A percentile compares a stretch with the other conserved stretches of the same genome.
These are phyloP conservation scores for Baryphthengus martii DNA, from an alignment of 2,113 vertebrate species.

Conservation along the genomic window DNA sequence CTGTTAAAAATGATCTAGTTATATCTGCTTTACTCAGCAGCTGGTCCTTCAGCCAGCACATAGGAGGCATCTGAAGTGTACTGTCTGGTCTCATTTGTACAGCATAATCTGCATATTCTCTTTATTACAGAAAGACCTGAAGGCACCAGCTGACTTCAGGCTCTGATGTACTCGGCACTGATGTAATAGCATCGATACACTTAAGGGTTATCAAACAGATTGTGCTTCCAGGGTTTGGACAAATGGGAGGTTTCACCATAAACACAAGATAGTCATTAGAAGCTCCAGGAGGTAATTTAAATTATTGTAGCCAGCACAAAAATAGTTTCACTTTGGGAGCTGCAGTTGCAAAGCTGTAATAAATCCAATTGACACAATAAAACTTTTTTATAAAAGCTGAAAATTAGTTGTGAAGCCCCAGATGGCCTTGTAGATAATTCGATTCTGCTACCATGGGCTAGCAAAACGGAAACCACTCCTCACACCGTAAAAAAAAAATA, in stretches of 20 bases:
- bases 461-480: background rate
- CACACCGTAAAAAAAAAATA: background rate
- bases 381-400: constrained; percentile 3
- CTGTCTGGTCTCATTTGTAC: background rate
- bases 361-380: background rate
- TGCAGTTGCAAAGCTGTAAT: background rate
- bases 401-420: constrained; percentile 12
- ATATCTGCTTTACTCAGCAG: background rate
- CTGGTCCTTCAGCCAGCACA: background rate
- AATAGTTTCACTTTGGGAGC: background rate
- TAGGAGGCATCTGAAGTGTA: background rate
- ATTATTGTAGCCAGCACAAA: background rate
- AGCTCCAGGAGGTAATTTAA: background rate
- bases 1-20: background rate
- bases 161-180: background rate
- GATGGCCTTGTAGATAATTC: background rate
- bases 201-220: background rate
- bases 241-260: constrained; percentile 2
- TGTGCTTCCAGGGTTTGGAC: background rate
- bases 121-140: background rate
- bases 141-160: background rate
- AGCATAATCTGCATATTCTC: background rate
- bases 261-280: background rate
- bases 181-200: background rate
- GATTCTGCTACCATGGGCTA: background rate